Base-by-base conservation (phyloP, 2,113 vertebrate species). In the Candoia aspera region DNA sequence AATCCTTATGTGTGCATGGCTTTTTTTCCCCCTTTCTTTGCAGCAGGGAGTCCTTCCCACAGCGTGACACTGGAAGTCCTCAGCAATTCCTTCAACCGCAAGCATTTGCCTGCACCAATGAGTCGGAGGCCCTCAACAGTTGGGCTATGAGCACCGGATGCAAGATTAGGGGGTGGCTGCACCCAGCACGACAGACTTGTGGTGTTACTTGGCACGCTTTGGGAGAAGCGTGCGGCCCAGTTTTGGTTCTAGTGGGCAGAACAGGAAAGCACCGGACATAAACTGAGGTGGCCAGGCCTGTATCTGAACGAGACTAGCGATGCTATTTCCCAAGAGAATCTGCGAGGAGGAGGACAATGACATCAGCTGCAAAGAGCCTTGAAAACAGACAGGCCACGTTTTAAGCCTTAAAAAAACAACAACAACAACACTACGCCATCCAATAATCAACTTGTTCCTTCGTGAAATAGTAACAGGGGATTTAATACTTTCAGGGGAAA, bases 381-480 rank as follows among this genome's bases (percentile, higher is more conserved):
- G 4, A 92, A 94, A 94, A 37, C 93, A 95, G 11, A 11, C 24
- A 96, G 94, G 93, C 87, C 58, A 92, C 9, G 13, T 89, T 91
- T 93, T 93, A 94, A 93, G 23, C 33, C 88, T 17, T 8, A 37
- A 19, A 37, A 33, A 68, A 95, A 96, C 90, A 95, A 19, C 29
- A 96, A n/a, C n/a, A 86, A 89, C 19, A 57, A 8, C 92, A 49
- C 94, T 95, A 49, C 0, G 91, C 37, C 84, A 64, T 90, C 89
- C 64, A 91, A 94, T 90, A 64, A 94, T 1, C 94, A 91, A 94
- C 96, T 95, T 96, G 96, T 96, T 96, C 87, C 8, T 94, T 90
- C 95, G 94, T 94, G 91, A 91, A 37, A 21, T 91, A 26, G 90
- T 93, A 91, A 91, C 93, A 87, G 95, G 64, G 84, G 86, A 92